phyloP scores from a whole-genome alignment of 2,797 vertebrate genomes.

The Catamblyrhynchus diadema region DNA sequence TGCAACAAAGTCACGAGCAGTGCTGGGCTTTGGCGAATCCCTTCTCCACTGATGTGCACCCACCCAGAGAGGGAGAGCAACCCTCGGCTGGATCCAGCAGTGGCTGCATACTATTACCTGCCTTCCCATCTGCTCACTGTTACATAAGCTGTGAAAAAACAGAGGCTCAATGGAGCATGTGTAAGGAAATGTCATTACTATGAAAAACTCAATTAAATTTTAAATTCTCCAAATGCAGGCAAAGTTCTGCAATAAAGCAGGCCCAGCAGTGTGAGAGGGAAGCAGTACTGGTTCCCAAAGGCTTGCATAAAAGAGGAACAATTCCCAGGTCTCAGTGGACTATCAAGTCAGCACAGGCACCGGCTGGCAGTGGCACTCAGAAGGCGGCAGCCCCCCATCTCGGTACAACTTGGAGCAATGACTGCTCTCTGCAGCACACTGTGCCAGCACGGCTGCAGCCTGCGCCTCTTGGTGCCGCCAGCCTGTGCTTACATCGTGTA shows the following conservation, averaged over 20 bases:
- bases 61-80: background rate
- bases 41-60: background rate
- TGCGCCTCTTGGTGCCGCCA: background rate
- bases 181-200: constrained; percentile 16
- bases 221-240: background rate
- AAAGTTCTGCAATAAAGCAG: background rate
- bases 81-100: background rate
- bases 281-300: background rate
- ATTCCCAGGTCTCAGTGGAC: background rate
- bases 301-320: background rate
- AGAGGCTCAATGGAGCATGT: background rate
- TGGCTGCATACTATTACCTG: background rate
- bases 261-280: background rate
- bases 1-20: fast-evolving
- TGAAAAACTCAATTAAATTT: background rate
- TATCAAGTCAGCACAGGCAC: fast-evolving
- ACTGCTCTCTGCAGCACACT: background rate
- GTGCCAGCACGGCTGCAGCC: background rate
- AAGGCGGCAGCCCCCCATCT: background rate
- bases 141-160: background rate
- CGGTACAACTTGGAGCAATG: background rate
- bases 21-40: background rate
- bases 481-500: fast-evolving
- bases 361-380: background rate
- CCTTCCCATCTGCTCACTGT: constrained; percentile 5